Percentiles rank a stretch among this genome's conserved stretches.
These are phyloP conservation scores for Pseudomugil gertrudae DNA, from an alignment of 2,797 vertebrate genomes.

Conservation along the genomic window DNA sequence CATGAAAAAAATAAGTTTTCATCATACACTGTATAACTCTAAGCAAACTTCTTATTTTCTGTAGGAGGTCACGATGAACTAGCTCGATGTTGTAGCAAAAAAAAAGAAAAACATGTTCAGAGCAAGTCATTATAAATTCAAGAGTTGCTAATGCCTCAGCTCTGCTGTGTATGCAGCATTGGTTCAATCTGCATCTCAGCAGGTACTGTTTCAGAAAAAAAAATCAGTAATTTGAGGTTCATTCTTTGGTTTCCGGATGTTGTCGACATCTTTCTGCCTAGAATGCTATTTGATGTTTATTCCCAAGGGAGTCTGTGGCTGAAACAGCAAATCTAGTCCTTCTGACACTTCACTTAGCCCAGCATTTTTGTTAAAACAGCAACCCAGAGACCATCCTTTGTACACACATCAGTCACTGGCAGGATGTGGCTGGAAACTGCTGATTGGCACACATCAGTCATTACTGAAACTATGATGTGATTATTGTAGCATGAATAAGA, in stretches of 20 bases:
- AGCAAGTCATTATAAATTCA: slow-evolving; percentile 73
- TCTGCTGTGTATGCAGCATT: slow-evolving; percentile 70
- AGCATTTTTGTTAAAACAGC: slow-evolving; percentile 60
- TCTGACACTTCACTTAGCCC: slow-evolving; percentile 72
- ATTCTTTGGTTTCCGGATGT: slow-evolving; percentile 75
- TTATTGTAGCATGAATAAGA: slow-evolving; percentile 31
- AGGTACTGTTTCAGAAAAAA: slow-evolving; percentile 60
- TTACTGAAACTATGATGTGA: slow-evolving; percentile 41
- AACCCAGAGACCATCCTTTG: slow-evolving; percentile 52
- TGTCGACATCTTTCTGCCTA: slow-evolving; percentile 66
- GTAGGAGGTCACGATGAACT: slow-evolving; percentile 27
- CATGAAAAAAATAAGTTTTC: neutral
- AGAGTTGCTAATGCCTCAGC: slow-evolving; percentile 56
- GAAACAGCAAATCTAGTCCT: slow-evolving; percentile 65
- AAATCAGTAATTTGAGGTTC: slow-evolving; percentile 68
- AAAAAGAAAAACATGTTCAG: slow-evolving; percentile 38
- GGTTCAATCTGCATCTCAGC: slow-evolving; percentile 63
- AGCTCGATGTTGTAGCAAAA: slow-evolving; percentile 36
- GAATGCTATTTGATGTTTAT: slow-evolving; percentile 67
- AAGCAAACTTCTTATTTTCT: slow-evolving; percentile 51
- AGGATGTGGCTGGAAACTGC: slow-evolving; percentile 56
- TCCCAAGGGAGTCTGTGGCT: slow-evolving; percentile 63
- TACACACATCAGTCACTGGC: slow-evolving; percentile 63
- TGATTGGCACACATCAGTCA: slow-evolving; percentile 56
- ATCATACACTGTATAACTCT: slow-evolving; percentile 1